A percentile compares a stretch with the other conserved stretches of the same genome.
phyloP scores from a whole-genome alignment of 2,797 vertebrate genomes.

The Sebastes oblongus region DNA sequence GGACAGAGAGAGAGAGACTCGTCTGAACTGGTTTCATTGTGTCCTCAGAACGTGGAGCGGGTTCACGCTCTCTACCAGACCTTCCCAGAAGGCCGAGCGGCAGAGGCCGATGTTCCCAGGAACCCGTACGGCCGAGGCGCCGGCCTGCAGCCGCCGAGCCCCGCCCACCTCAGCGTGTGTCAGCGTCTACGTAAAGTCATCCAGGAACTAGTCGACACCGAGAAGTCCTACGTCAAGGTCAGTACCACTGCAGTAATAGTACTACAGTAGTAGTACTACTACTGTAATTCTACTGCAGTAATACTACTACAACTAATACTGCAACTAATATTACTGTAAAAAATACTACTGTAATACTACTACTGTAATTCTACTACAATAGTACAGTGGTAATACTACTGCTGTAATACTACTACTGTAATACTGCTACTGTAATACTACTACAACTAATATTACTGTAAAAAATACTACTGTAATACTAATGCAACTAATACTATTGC shows the following conservation, averaged over 20 bases:
- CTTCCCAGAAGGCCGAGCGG: constrained; percentile 75
- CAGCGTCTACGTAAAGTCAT: constrained; percentile 92
- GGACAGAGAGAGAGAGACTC: no score
- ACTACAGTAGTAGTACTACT: neutral
- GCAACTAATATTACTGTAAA: no score
- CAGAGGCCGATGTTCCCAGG: constrained; percentile 70
- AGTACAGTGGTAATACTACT: neutral
- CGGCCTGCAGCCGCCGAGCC: constrained; percentile 73
- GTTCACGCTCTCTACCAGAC: constrained; percentile 80
- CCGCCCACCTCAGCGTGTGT: constrained; percentile 89
- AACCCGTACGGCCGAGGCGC: constrained; percentile 76
- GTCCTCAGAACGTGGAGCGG: constrained; percentile 82
- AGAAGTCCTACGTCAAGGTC: constrained; percentile 97
- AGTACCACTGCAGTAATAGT: neutral
- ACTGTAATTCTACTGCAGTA: no score
- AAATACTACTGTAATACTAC: neutral
- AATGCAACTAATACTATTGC: no score
- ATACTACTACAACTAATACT: no score
- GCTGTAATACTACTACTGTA: neutral
- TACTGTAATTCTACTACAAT: no score
- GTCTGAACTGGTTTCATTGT: neutral
- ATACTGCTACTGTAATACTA: neutral
- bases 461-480: no score
- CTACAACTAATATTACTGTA: neutral
- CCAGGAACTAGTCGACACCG: constrained; percentile 93